phyloP scores from a whole-genome alignment of 2,888 invertebrate species.

The Teinopalpus imperialis region DNA sequence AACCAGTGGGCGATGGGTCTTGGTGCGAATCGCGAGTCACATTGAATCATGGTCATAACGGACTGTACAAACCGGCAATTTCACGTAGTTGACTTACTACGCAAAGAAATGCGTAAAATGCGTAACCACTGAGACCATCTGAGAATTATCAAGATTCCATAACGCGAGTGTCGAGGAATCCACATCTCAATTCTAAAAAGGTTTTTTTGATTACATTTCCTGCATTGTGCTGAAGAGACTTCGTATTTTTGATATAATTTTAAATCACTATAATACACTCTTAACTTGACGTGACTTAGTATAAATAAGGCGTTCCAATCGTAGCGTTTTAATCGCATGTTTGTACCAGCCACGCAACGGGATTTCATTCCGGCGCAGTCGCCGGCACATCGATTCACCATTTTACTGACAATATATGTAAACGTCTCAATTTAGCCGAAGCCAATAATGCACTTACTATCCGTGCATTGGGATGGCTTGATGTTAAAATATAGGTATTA shows the following conservation, averaged over 20 bases:
- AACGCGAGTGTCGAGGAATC: too few species aligned
- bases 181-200: too few species aligned
- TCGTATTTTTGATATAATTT: too few species aligned
- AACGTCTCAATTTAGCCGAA: conserved; percentile 70
- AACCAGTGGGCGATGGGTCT: conserved; percentile 64
- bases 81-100: too few species aligned
- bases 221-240: too few species aligned
- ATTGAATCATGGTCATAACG: conserved; percentile 53
- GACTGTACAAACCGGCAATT: conserved; percentile 39
- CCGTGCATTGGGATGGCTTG: conserved; percentile 3
- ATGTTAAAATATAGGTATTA: not conserved
- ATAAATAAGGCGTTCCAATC: too few species aligned
- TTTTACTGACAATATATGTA: conserved; percentile 73
- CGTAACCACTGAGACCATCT: too few species aligned
- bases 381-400: conserved; percentile 54
- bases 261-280: too few species aligned
- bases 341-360: conserved; percentile 49
- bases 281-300: too few species aligned
- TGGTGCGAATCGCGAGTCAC: conserved; percentile 47
- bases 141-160: too few species aligned
- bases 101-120: too few species aligned
- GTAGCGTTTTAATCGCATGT: conserved; percentile 37
- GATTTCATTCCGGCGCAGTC: conserved; percentile 66
- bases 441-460: conserved; percentile 22
- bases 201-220: too few species aligned